A percentile compares a stretch with the other conserved stretches of the same genome.
Conservation (phyloP, 2,888 invertebrate genomes). For the Xylophagus ater region DNA sequence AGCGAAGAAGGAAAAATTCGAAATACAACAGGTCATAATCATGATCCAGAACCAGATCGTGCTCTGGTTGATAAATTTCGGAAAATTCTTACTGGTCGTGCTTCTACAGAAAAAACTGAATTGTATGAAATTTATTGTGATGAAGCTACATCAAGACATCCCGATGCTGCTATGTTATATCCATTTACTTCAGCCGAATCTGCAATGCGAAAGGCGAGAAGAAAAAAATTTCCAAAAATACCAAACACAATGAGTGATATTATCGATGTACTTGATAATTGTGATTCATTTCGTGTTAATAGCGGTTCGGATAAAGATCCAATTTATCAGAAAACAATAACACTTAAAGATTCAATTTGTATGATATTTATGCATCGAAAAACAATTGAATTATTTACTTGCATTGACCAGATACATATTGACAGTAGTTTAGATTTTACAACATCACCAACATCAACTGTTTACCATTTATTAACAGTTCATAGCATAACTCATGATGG, state of each 20-base stretch:
- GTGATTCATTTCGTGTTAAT: conserved; percentile 22
- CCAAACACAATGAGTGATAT: conserved; percentile 21
- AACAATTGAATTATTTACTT: conserved; percentile 20
- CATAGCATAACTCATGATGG: conserved; percentile 23
- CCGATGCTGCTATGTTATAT: conserved; percentile 24
- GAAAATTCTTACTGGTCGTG: conserved; percentile 23
- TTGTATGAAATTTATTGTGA: conserved; percentile 24
- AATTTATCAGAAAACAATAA: conserved; percentile 23
- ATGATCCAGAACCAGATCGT: conserved; percentile 22
- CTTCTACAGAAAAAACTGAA: conserved; percentile 21
- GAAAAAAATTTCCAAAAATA: conserved; percentile 22
- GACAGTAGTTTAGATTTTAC: conserved; percentile 21
- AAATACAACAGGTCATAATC: conserved; percentile 22
- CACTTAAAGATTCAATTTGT: conserved; percentile 18
- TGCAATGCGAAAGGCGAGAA: conserved; percentile 25
- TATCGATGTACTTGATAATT: conserved; percentile 20
- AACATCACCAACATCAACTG: conserved; percentile 18
- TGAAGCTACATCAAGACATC: conserved; percentile 23
- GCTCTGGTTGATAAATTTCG: conserved; percentile 24
- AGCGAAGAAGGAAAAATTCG: conserved; percentile 21
- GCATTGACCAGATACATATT: conserved; percentile 24
- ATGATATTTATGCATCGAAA: conserved; percentile 24
- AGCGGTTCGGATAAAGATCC: conserved; percentile 22
- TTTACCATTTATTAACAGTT: conserved; percentile 21
- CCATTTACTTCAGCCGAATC: conserved; percentile 24